These are phyloP conservation scores for Tipula confusa DNA, from an alignment of 2,888 invertebrate genomes.

Conservation along the genomic window DNA sequence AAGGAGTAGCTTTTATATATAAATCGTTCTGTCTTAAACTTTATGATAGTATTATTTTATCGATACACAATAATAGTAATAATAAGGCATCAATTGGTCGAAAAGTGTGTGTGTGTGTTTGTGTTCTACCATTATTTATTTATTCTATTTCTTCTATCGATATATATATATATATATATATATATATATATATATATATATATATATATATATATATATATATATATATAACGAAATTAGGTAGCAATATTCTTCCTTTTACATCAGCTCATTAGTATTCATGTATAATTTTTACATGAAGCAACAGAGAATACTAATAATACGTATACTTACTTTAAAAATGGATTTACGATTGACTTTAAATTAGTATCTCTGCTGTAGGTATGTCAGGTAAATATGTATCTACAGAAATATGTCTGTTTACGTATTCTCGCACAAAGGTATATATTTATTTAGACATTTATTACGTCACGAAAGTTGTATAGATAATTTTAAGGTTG, in stretches of 20 bases:
- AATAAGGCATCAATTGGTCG: neutral
- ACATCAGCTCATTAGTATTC: conserved; percentile 5
- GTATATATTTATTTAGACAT: conserved; percentile 20
- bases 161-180: neutral
- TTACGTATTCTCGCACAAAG: neutral
- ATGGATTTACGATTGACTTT: conserved; percentile 1
- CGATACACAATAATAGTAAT: neutral
- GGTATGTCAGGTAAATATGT: neutral
- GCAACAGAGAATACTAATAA: conserved; percentile 21
- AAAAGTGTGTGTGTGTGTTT: neutral
- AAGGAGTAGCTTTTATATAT: neutral
- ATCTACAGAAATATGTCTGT: neutral
- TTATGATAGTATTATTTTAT: neutral
- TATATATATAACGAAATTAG: neutral
- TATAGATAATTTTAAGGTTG: neutral
- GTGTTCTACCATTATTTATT: neutral
- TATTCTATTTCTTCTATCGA: neutral
- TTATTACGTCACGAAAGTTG: conserved; percentile 5
- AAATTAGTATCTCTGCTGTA: neutral
- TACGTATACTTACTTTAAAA: neutral
- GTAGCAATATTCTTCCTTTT: neutral
- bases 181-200: too few species aligned
- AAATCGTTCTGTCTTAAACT: neutral
- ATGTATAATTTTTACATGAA: neutral
- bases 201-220: too few species aligned